phyloP scores from a whole-genome alignment of 53 echinoderm and acorn worm genomes.

The Echinarachnius parma region DNA sequence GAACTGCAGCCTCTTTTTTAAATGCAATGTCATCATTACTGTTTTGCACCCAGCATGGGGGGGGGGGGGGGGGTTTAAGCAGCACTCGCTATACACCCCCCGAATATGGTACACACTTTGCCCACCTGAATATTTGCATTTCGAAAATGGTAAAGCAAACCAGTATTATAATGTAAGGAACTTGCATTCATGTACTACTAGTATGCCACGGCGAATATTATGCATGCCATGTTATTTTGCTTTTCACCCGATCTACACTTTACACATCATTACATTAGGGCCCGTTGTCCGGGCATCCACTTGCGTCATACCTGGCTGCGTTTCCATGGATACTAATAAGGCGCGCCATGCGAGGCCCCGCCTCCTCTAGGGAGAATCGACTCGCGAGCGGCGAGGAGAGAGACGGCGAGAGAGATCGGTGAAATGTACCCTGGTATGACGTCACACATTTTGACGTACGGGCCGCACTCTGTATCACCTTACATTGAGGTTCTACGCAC shows the following conservation, averaged over 20 bases:
- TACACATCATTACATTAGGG: conserved; percentile 42
- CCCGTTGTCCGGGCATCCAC: conserved; percentile 60
- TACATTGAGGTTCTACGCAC: too few species aligned
- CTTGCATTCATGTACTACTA: too few species aligned
- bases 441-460: conserved; percentile 47
- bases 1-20: too few species aligned
- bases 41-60: too few species aligned
- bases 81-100: too few species aligned
- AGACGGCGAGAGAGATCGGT: background rate
- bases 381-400: background rate
- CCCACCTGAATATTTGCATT: too few species aligned
- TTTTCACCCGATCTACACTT: background rate
- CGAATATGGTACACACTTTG: too few species aligned
- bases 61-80: too few species aligned
- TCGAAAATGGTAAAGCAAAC: too few species aligned
- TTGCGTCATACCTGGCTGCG: conserved; percentile 80
- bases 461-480: background rate
- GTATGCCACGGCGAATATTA: conserved; percentile 1
- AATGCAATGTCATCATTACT: too few species aligned
- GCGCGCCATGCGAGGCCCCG: conserved; percentile 73
- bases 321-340: conserved; percentile 88
- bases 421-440: conserved; percentile 31
- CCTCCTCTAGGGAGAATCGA: conserved; percentile 38
- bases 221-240: conserved; percentile 17
- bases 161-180: too few species aligned